A percentile compares a stretch with the other conserved stretches of the same genome.
phyloP scores from a whole-genome alignment of 2,888 invertebrate species.

The Eupithecia insigniata region DNA sequence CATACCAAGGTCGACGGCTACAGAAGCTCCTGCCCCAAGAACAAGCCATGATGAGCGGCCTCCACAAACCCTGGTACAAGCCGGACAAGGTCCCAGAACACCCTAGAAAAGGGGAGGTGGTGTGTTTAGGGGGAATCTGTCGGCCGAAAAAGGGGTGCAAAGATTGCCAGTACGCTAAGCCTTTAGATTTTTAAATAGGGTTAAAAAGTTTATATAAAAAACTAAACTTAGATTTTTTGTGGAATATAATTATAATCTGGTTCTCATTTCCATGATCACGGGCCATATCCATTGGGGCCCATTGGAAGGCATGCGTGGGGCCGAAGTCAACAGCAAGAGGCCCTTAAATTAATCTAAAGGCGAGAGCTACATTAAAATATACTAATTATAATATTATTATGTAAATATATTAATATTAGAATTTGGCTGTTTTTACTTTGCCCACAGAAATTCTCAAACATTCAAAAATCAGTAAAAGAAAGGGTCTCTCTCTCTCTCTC shows the following conservation, averaged over 20 bases:
- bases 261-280: too few relatives aligned
- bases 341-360: not conserved
- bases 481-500: too few relatives aligned
- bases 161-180: constrained; percentile 56
- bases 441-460: not conserved
- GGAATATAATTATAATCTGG: too few relatives aligned
- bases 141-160: constrained; percentile 49
- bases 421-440: not conserved
- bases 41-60: constrained; percentile 55
- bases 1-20: constrained; percentile 18
- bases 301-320: too few relatives aligned
- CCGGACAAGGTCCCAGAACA: constrained; percentile 52
- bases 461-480: not conserved
- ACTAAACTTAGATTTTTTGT: not conserved
- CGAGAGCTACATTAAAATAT: too few relatives aligned
- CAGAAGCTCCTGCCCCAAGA: constrained; percentile 48
- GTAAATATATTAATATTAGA: too few relatives aligned
- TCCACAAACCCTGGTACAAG: constrained; percentile 59
- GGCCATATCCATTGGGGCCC: too few relatives aligned
- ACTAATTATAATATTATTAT: too few relatives aligned
- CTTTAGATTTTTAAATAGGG: constrained; percentile 44
- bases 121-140: constrained; percentile 56
- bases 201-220: not conserved
- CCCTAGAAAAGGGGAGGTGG: constrained; percentile 63
- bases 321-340: too few relatives aligned